These are phyloP conservation scores for Tetrao urogallus DNA, from an alignment of 2,113 vertebrate genomes.

Conservation along the genomic window DNA sequence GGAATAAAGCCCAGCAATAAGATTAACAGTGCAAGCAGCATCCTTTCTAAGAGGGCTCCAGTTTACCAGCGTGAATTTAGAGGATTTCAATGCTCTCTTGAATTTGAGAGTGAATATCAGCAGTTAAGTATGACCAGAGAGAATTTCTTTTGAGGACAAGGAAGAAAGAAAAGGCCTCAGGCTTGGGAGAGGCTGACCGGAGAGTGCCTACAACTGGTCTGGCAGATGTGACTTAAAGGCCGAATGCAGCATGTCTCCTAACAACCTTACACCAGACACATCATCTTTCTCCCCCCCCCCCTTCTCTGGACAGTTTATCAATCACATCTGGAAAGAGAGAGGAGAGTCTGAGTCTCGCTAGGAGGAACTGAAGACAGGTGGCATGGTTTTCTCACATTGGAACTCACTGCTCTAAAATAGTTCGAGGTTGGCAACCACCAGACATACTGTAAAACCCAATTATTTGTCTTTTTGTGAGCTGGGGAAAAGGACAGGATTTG, in stretches of 20 bases:
- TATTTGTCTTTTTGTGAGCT: neutral
- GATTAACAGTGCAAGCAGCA: neutral
- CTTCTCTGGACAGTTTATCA: neutral
- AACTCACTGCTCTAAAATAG: neutral
- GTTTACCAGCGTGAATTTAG: neutral
- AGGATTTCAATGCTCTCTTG: neutral
- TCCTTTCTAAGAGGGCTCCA: neutral
- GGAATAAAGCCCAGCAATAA: neutral
- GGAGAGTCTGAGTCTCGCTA: neutral
- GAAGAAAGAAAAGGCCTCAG: neutral
- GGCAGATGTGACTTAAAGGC: neutral
- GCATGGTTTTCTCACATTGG: neutral
- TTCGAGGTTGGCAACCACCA: neutral
- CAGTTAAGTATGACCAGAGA: accelerated
- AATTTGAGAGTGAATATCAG: neutral
- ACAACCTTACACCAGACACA: neutral
- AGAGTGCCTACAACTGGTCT: neutral
- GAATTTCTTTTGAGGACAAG: neutral
- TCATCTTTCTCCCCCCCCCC: neutral
- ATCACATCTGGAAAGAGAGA: neutral
- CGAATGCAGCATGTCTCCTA: neutral
- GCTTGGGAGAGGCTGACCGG: neutral
- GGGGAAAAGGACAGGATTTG: neutral
- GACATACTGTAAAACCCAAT: neutral
- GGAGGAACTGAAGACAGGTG: neutral